Evolutionary conservation across 2,888 invertebrate species (phyloP).

Genomic region (Invenusta paracnida): DNA sequence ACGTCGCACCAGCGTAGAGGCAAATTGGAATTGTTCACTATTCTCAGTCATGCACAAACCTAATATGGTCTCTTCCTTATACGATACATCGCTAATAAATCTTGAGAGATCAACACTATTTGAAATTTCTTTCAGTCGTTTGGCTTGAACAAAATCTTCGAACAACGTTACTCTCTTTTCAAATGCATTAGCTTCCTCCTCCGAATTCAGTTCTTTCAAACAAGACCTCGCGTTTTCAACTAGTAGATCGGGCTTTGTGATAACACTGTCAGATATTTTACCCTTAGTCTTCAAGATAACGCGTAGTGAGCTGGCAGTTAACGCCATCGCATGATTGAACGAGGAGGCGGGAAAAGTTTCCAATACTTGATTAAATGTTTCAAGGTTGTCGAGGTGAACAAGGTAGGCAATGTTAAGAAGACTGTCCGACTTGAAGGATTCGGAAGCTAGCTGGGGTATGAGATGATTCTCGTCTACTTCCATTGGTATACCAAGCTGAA

Average conservation of each 20-base stretch:
- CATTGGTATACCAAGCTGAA: neutral
- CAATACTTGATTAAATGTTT: neutral
- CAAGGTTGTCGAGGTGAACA: neutral
- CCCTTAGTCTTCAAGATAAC: neutral
- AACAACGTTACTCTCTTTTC: neutral
- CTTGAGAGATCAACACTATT: conserved; percentile 1
- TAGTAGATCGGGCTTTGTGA: neutral
- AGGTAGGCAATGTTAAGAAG: neutral
- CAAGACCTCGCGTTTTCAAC: neutral
- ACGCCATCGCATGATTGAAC: neutral
- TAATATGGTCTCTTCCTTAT: conserved; percentile 2
- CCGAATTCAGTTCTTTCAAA: neutral
- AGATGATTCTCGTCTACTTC: neutral
- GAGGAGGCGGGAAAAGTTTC: neutral
- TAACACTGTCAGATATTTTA: neutral
- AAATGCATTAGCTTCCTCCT: neutral
- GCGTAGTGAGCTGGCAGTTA: neutral
- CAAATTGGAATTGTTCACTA: neutral
- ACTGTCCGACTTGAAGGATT: neutral
- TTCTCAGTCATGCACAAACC: neutral
- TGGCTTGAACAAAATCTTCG: conserved; percentile 9
- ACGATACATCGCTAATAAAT: neutral
- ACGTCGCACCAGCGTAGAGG: neutral
- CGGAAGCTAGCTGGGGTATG: neutral
- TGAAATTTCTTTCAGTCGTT: neutral